Conservation (phyloP, 2,797 vertebrate genomes). For the Pangasius larnaudii region DNA sequence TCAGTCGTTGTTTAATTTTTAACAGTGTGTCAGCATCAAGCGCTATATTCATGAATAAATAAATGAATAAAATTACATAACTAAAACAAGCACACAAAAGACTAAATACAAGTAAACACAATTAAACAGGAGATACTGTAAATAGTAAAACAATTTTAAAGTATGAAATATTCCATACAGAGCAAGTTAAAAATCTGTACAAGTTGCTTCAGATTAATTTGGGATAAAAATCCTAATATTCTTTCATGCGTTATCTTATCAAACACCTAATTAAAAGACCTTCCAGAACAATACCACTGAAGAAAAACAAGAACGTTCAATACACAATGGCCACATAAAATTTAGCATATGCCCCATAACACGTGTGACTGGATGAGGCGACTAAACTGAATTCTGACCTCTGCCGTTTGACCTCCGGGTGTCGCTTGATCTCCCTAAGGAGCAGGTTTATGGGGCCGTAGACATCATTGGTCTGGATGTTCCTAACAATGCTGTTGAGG, state of each 20-base stretch:
- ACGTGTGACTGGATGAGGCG: neutral
- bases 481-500: conserved; percentile 87
- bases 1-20: neutral
- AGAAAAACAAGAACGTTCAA: neutral
- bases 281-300: neutral
- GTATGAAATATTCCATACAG: neutral
- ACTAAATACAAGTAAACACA: neutral
- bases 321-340: neutral
- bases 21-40: neutral
- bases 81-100: neutral
- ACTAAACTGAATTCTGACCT: conserved; percentile 74
- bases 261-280: neutral
- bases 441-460: conserved; percentile 87
- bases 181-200: neutral
- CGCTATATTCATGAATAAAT: neutral
- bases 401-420: conserved; percentile 83
- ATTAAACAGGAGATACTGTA: neutral
- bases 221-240: neutral
- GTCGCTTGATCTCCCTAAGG: conserved; percentile 77
- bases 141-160: neutral
- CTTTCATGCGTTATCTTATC: neutral
- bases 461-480: conserved; percentile 93
- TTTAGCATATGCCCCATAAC: neutral
- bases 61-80: neutral
- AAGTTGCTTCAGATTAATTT: too few species aligned